phyloP scores from a whole-genome alignment of 2,113 vertebrate genomes.

The Channa maculata region DNA sequence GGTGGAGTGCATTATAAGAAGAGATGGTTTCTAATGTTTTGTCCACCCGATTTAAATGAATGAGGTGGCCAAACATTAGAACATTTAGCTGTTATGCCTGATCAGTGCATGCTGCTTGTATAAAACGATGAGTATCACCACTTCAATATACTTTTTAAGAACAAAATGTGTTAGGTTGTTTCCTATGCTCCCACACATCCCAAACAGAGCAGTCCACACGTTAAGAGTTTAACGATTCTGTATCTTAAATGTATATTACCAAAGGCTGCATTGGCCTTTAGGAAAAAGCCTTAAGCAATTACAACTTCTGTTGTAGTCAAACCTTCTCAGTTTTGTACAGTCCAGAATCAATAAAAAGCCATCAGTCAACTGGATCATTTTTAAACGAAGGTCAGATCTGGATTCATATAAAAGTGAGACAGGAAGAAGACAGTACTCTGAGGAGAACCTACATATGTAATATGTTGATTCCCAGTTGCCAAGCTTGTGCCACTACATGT shows the following conservation, averaged over 20 bases:
- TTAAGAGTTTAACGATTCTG: neutral
- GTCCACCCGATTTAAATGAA: no score
- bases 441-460: neutral
- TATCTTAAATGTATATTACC: neutral
- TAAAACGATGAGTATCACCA: no score
- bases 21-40: no score
- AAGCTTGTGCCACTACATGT: neutral
- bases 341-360: neutral
- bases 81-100: no score
- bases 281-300: neutral
- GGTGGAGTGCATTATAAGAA: no score
- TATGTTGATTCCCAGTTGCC: neutral
- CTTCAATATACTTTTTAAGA: no score
- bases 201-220: neutral
- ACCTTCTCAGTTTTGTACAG: neutral
- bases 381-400: neutral
- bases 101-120: no score
- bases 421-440: neutral
- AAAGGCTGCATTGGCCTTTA: neutral
- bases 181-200: neutral
- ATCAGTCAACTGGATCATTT: neutral
- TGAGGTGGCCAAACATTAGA: no score
- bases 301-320: neutral
- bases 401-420: neutral
- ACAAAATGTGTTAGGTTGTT: no score